Evolutionary conservation across 2,113 vertebrate species (phyloP).

Genomic region (Xiphophorus couchianus): DNA sequence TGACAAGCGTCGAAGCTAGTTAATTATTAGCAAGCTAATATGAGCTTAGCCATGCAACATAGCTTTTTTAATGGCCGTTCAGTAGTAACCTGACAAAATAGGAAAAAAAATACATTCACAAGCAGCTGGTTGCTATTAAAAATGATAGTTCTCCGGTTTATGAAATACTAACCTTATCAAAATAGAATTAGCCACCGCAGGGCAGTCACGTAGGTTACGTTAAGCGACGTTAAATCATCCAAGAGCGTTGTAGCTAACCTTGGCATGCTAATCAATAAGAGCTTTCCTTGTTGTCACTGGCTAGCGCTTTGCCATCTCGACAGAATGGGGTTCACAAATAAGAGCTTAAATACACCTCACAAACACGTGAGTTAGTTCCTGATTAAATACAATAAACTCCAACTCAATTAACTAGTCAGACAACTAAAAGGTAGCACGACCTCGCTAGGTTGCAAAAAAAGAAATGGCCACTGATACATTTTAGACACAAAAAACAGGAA

Average conservation of each 20-base stretch:
- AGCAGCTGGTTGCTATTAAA: background rate
- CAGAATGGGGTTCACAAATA: conserved; percentile 13
- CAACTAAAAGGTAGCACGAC: conserved; percentile 52
- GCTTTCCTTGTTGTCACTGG: conserved; percentile 52
- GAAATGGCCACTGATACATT: conserved; percentile 79
- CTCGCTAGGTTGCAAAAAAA: conserved; percentile 67
- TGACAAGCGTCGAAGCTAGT: conserved; percentile 28
- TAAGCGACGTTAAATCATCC: conserved; percentile 63
- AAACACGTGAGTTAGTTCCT: background rate
- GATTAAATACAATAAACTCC: background rate
- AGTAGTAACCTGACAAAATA: conserved; percentile 35
- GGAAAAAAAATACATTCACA: conserved; percentile 41
- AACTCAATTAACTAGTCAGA: conserved; percentile 28
- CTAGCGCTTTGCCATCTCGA: conserved; percentile 48
- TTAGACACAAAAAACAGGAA: conserved; percentile 78
- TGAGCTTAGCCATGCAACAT: conserved; percentile 50
- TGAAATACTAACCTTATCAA: conserved; percentile 29
- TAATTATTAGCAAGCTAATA: conserved; percentile 56
- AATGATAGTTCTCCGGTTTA: background rate
- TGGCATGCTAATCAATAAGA: conserved; percentile 67
- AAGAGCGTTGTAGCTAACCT: conserved; percentile 65
- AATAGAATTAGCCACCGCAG: conserved; percentile 19
- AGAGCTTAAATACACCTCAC: background rate
- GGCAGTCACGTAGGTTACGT: conserved; percentile 59
- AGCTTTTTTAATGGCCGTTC: conserved; percentile 41